Percentiles rank a stretch among this genome's conserved stretches.
These are phyloP conservation scores for Alsophila aescularia DNA, from an alignment of 2,888 invertebrate species.

Conservation along the genomic window DNA sequence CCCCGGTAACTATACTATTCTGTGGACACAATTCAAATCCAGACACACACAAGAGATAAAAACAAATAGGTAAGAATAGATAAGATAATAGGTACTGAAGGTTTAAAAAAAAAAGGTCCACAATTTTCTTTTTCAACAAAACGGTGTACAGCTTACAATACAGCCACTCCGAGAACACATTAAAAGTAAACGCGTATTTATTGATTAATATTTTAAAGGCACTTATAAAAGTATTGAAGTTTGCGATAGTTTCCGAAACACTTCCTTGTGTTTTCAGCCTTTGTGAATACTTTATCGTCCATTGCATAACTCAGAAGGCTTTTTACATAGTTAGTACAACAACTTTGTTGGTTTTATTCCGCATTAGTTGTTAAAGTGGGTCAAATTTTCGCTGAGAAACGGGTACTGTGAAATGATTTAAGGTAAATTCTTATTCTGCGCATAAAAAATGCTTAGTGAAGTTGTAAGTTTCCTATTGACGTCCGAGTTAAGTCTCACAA, in stretches of 20 bases:
- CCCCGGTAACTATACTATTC: no score
- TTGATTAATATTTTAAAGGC: slow-evolving; percentile 35
- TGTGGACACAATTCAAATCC: no score
- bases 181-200: slow-evolving; percentile 37
- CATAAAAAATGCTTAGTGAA: background rate
- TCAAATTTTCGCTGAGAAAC: background rate
- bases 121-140: background rate
- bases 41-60: background rate
- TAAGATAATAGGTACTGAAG: no score
- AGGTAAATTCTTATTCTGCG: no score
- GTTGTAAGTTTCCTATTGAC: background rate
- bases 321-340: no score
- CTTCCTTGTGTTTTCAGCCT: slow-evolving; percentile 28
- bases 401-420: no score
- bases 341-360: no score
- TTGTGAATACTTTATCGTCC: slow-evolving; percentile 24
- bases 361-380: background rate
- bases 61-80: no score
- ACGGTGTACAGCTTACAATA: slow-evolving; percentile 5
- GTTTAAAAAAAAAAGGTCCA: background rate
- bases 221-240: slow-evolving; percentile 34
- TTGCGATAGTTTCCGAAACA: slow-evolving; percentile 27
- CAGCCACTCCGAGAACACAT: slow-evolving; percentile 22
- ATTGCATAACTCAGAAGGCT: slow-evolving; percentile 18
- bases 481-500: no score